Evolutionary conservation across 2,797 vertebrate genomes (phyloP), one percentile per base, ranked within the genome.

Genomic region (Chloroceryle inda): DNA sequence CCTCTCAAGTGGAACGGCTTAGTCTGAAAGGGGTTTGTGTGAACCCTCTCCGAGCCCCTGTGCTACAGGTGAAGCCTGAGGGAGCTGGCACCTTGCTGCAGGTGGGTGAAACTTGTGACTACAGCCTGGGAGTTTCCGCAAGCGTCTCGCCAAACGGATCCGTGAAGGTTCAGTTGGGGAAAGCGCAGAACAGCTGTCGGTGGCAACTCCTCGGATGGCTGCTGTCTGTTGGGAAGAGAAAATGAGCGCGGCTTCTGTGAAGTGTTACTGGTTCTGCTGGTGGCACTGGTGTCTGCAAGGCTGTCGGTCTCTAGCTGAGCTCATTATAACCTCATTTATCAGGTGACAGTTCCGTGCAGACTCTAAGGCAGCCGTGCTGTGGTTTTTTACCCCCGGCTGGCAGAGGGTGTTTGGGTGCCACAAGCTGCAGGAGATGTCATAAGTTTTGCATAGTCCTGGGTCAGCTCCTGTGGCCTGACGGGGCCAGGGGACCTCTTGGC

Each of bases 341-440:
- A 7, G 66, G 61, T 42, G 82, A 8, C 50, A 23, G 8, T 6
- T 53, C 45, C n/a, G 61, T 66, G 66, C 64, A 16, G 55, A 55
- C 11, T 10, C 4, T 1, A 19, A 31, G 21, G 50, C 19, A 55
- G 8, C 27, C 1, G 3, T 9, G 27, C 7, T 13, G 2, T 7
- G 71, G 26, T 9, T 52, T 15, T 1, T 27, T 45, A 6, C 55
- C n/a, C 35, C 2, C 2, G 19, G 6, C 53, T 88, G 79, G 50
- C 68, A 24, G 40, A 9, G 20, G 0, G 0, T 5, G 1, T 35
- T 23, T 38, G 75, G 44, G 35, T 78, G 81, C 82, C 2, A 0
- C 11, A 71, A 31, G 56, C 40, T 33, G 26, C 20, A 6, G 22
- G 19, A 44, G 47, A 5, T 22, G 21, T 13, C 11, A 26, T 23